These are phyloP conservation scores for Coracias cyanogaster DNA, from an alignment of 2,797 vertebrate genomes.

Conservation along the genomic window DNA sequence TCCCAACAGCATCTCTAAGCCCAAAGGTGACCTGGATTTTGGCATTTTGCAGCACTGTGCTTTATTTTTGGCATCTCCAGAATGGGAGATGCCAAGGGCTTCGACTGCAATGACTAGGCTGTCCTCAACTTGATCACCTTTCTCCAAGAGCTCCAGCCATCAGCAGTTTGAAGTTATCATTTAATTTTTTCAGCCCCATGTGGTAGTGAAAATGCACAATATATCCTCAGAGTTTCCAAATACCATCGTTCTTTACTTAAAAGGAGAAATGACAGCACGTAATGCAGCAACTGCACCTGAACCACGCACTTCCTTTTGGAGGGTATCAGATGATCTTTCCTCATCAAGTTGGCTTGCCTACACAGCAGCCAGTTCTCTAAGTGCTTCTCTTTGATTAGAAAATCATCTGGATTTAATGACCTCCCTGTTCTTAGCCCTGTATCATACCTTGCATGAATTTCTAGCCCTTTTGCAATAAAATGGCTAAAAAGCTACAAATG, in stretches of 20 bases:
- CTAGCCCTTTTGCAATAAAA: not conserved
- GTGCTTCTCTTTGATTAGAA: not conserved
- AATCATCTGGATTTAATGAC: not conserved
- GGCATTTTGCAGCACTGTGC: not conserved
- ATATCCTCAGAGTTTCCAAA: not conserved
- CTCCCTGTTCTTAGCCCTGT: not conserved
- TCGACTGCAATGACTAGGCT: fast-evolving
- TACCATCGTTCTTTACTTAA: not conserved
- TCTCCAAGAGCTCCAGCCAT: not conserved
- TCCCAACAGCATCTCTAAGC: fast-evolving
- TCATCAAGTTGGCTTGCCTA: not conserved
- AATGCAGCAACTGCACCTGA: not conserved
- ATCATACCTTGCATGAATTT: not conserved
- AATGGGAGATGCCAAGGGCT: fast-evolving
- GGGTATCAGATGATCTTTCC: not conserved
- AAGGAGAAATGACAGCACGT: not conserved
- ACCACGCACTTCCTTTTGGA: not conserved
- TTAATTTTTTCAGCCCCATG: fast-evolving
- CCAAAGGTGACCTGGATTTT: not conserved
- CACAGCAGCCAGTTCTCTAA: not conserved
- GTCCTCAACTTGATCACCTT: not conserved
- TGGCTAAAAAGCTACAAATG: not conserved
- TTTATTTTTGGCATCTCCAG: not conserved
- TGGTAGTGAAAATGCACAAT: fast-evolving
- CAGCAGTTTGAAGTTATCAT: not conserved